phyloP scores from a whole-genome alignment of 2,888 invertebrate species.

The Cantharis flavilabris region DNA sequence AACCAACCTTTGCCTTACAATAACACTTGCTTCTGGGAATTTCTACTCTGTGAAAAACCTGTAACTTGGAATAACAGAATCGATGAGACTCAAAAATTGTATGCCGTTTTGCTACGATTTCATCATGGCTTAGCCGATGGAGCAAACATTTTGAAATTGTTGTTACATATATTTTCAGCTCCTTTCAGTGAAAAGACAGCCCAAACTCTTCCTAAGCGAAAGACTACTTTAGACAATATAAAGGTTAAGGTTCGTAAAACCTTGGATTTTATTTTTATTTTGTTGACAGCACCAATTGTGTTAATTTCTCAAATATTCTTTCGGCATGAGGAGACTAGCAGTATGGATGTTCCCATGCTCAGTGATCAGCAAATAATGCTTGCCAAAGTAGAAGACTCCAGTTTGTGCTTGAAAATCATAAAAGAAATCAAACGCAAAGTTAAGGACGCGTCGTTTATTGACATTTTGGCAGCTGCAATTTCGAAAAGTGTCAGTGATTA shows the following conservation, averaged over 20 bases:
- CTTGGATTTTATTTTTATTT: neutral
- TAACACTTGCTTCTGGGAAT: constrained; percentile 59
- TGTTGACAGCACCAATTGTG: neutral
- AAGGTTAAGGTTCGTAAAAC: neutral
- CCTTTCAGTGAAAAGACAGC: neutral
- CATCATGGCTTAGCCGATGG: constrained; percentile 64
- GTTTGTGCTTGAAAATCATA: neutral
- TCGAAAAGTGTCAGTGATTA: constrained; percentile 4
- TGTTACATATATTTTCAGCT: neutral
- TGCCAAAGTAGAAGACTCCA: neutral
- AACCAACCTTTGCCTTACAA: constrained; percentile 56
- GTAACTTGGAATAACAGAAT: constrained; percentile 34
- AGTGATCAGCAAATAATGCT: neutral
- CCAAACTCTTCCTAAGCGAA: too few relatives aligned
- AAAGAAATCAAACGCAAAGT: neutral
- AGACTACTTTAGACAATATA: neutral
- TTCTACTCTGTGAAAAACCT: constrained; percentile 52
- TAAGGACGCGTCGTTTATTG: neutral
- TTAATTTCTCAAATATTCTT: neutral
- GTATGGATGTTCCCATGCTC: neutral
- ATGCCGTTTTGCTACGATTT: constrained; percentile 59
- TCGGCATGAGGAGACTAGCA: neutral
- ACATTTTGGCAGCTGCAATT: neutral
- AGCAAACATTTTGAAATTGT: constrained; percentile 57
- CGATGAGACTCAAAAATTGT: constrained; percentile 15